phyloP scores from a whole-genome alignment of 2,113 vertebrate genomes.

The Taxidea taxus region DNA sequence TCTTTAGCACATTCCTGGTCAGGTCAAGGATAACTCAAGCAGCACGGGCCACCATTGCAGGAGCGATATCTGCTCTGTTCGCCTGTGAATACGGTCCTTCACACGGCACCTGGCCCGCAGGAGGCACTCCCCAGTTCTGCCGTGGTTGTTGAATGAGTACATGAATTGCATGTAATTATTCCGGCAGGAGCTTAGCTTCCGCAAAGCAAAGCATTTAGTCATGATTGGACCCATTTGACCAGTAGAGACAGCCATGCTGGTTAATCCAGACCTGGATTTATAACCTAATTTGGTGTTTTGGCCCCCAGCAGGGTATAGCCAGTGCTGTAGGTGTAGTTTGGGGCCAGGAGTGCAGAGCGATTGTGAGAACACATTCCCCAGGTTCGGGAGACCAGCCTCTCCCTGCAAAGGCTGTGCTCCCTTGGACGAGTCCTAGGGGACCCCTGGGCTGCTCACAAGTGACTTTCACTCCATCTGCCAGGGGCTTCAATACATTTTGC shows the following conservation, averaged over 20 bases:
- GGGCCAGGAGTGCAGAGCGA: background rate
- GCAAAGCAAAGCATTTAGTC: background rate
- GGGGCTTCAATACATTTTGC: slow-evolving; percentile 58
- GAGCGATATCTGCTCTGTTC: background rate
- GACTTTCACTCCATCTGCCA: slow-evolving; percentile 51
- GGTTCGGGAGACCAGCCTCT: background rate
- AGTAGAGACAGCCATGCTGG: background rate
- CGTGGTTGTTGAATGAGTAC: background rate
- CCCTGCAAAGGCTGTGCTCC: background rate
- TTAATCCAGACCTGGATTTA: background rate
- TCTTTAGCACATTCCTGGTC: background rate
- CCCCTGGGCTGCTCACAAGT: background rate
- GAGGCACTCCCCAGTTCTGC: background rate
- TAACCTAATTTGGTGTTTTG: background rate
- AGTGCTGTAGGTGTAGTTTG: background rate
- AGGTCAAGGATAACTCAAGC: background rate
- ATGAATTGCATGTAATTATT: background rate
- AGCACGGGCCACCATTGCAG: background rate
- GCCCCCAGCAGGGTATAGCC: background rate
- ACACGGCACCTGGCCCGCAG: background rate
- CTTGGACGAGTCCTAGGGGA: background rate
- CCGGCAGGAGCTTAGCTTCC: background rate
- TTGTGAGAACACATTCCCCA: background rate
- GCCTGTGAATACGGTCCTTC: background rate
- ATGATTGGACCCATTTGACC: background rate